Conservation (phyloP, 2,113 vertebrate genomes). For the Ramphastos sulfuratus region DNA sequence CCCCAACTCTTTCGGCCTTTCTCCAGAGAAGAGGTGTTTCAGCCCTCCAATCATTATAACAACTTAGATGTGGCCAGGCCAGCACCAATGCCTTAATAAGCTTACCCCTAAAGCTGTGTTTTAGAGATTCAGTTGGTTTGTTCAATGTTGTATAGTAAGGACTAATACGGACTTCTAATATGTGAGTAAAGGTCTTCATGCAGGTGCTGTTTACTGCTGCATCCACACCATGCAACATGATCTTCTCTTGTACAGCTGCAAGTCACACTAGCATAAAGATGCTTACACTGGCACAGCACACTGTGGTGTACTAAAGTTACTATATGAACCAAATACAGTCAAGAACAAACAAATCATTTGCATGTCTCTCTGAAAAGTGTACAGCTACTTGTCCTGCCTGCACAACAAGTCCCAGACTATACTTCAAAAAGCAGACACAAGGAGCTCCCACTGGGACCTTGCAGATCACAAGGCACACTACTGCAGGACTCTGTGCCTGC, state of each 20-base stretch:
- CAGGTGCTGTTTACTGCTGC: background rate
- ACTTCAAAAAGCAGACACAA: background rate
- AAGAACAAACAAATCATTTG: background rate
- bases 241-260: background rate
- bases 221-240: accelerated
- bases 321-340: too few relatives aligned
- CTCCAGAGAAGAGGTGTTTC: too few relatives aligned
- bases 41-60: too few relatives aligned
- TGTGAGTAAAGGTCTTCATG: background rate
- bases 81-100: background rate
- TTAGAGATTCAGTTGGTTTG: background rate
- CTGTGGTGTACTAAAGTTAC: background rate
- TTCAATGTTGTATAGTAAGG: background rate
- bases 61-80: background rate
- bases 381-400: background rate
- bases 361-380: background rate
- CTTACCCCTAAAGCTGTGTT: background rate
- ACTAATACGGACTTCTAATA: background rate
- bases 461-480: background rate
- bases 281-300: background rate
- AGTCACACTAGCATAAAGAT: background rate
- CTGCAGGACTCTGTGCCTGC: background rate
- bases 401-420: background rate
- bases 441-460: background rate
- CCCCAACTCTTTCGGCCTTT: too few relatives aligned